Conservation (phyloP, 2,888 invertebrate genomes). For the Drosophila helvetica region DNA sequence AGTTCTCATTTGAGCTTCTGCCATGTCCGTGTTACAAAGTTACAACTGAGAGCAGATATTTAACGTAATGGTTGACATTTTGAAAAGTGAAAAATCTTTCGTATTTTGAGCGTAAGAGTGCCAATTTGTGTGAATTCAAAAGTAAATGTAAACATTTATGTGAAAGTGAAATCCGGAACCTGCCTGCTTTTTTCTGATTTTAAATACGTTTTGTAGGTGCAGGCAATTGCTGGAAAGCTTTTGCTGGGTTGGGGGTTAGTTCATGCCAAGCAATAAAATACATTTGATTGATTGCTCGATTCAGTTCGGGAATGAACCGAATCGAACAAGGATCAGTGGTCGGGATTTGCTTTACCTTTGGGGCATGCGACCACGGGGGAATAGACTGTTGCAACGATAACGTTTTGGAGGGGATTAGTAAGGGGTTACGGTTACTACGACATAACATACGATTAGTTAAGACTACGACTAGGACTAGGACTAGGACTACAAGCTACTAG, state of each 20-base stretch:
- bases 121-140: too few species aligned
- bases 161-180: too few species aligned
- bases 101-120: too few species aligned
- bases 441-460: conserved; percentile 5
- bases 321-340: not conserved
- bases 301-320: not conserved
- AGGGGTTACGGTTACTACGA: conserved; percentile 12
- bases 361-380: conserved; percentile 46
- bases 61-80: not conserved
- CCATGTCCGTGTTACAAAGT: not conserved
- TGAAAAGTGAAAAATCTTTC: too few species aligned
- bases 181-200: too few species aligned
- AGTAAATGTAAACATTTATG: too few species aligned
- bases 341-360: conserved; percentile 52
- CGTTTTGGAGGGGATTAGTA: conserved; percentile 53
- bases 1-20: too few species aligned
- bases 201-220: not conserved
- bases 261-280: conserved; percentile 9
- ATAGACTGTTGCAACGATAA: conserved; percentile 61
- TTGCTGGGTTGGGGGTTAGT: conserved; percentile 16
- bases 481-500: conserved; percentile 7
- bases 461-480: conserved; percentile 1
- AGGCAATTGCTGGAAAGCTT: not conserved
- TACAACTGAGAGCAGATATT: not conserved
- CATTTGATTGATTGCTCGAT: too few species aligned